Conservation (phyloP, 2,113 vertebrate genomes). For the Triplophysa siluroides region DNA sequence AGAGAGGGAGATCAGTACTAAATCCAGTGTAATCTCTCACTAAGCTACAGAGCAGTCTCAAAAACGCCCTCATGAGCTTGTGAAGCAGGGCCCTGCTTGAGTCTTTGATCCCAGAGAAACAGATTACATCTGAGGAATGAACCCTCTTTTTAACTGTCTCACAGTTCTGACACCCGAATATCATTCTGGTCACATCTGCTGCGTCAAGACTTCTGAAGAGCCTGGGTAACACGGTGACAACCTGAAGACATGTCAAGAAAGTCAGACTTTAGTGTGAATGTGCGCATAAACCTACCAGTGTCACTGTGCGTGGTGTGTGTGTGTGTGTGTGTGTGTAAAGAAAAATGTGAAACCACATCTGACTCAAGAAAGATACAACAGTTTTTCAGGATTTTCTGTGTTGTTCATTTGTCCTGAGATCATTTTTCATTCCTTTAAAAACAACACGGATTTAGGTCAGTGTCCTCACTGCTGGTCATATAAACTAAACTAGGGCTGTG, state of each 20-base stretch:
- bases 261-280: neutral
- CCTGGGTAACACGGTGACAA: conserved; percentile 56
- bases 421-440: neutral
- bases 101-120: conserved; percentile 72
- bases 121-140: conserved; percentile 74
- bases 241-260: conserved; percentile 47
- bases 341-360: conserved; percentile 34
- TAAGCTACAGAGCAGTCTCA: conserved; percentile 71
- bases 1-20: conserved; percentile 70
- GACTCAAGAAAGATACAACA: neutral
- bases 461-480: conserved; percentile 32
- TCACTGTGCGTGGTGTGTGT: neutral
- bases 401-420: conserved; percentile 35
- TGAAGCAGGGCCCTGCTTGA: conserved; percentile 74
- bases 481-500: neutral
- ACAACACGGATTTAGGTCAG: conserved; percentile 40
- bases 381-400: conserved; percentile 13
- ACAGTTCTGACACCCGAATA: conserved; percentile 58
- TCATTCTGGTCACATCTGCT: conserved; percentile 62
- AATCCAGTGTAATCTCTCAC: conserved; percentile 76
- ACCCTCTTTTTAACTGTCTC: conserved; percentile 2
- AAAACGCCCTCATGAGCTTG: conserved; percentile 63
- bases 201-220: conserved; percentile 54
- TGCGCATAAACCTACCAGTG: no score
- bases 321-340: conserved; percentile 8